These are phyloP conservation scores for Characodon lateralis DNA, from an alignment of 2,797 vertebrate species.

Conservation along the genomic window DNA sequence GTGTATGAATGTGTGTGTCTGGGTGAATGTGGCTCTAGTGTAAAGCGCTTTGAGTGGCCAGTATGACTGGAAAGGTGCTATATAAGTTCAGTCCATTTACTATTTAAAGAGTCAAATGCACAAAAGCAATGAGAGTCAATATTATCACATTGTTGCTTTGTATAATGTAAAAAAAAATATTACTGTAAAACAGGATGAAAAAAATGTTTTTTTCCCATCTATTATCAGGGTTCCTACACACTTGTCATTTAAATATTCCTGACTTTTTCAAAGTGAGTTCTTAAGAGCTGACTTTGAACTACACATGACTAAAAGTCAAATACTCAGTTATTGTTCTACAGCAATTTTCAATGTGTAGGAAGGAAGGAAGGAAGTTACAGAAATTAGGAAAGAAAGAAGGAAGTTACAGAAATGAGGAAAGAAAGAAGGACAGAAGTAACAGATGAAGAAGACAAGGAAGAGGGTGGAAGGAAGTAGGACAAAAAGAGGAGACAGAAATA, in stretches of 20 bases:
- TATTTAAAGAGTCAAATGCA: constrained; percentile 34
- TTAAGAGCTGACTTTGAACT: not conserved
- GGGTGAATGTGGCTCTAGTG: too few relatives aligned
- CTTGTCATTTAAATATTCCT: not conserved
- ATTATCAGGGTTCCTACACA: not conserved
- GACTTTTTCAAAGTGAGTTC: not conserved
- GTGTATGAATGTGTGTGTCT: too few relatives aligned
- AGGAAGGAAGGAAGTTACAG: not conserved
- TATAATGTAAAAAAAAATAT: constrained; percentile 18
- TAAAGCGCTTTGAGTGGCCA: too few relatives aligned
- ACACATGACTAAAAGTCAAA: not conserved
- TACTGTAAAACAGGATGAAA: constrained; percentile 5
- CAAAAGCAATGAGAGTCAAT: constrained; percentile 18
- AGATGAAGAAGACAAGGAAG: not conserved
- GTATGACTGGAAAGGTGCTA: too few relatives aligned
- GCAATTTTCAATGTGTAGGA: too few relatives aligned
- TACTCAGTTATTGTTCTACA: too few relatives aligned
- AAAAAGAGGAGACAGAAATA: not conserved
- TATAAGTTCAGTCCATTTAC: too few relatives aligned
- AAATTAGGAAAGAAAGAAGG: not conserved
- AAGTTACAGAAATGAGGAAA: not conserved
- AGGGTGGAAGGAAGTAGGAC: not conserved
- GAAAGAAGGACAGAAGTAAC: not conserved
- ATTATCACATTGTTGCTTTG: constrained; percentile 12
- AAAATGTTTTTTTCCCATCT: not conserved